Percentiles rank a stretch among this genome's conserved stretches.
These are phyloP conservation scores for Paguma larvata DNA, from an alignment of 2,797 vertebrate genomes.

Conservation along the genomic window DNA sequence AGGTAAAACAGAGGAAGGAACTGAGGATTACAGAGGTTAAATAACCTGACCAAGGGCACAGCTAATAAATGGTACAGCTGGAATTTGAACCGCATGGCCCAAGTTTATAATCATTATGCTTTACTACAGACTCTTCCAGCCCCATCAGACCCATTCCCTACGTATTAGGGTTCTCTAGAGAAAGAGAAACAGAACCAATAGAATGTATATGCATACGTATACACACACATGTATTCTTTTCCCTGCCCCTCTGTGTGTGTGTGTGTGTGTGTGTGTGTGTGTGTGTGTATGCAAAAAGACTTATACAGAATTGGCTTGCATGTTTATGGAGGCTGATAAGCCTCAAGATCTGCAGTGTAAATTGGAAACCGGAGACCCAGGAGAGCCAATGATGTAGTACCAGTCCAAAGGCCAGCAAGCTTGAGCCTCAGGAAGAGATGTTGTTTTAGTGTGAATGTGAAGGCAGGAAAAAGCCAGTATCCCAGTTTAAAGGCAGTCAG, in stretches of 20 bases:
- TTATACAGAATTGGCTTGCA: background rate
- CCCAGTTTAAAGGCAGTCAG: background rate
- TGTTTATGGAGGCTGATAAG: background rate
- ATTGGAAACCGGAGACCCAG: background rate
- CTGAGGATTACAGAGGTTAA: background rate
- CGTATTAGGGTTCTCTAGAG: background rate
- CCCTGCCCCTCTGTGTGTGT: too few species aligned
- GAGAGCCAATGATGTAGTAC: background rate
- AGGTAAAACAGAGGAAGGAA: constrained; percentile 5
- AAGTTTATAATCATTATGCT: constrained; percentile 13
- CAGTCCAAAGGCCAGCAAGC: background rate
- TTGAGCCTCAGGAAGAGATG: background rate
- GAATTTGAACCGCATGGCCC: background rate
- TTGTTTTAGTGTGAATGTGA: background rate
- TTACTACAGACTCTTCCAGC: background rate
- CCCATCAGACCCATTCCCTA: background rate
- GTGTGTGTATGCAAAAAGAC: background rate
- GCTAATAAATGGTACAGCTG: background rate
- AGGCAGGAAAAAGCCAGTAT: background rate
- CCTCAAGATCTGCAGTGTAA: background rate
- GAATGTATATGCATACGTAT: background rate
- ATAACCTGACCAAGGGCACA: background rate
- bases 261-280: too few species aligned
- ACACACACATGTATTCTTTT: background rate
- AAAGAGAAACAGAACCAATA: constrained; percentile 34